phyloP scores from a whole-genome alignment of 2,797 vertebrate species.

The Tinamus major region DNA sequence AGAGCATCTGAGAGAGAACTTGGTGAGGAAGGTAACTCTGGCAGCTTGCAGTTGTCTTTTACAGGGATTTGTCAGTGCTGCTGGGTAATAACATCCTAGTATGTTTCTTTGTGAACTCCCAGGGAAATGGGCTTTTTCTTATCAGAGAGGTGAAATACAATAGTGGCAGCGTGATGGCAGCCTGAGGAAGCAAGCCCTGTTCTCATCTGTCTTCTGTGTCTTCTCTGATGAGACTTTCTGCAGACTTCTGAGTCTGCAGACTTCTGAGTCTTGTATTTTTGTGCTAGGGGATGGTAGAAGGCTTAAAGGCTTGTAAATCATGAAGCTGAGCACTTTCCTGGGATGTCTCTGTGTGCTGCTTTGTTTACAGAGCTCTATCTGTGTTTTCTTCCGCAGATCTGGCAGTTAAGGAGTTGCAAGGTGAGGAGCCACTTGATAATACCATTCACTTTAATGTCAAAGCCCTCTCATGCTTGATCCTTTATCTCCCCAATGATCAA shows the following conservation, averaged over 20 bases:
- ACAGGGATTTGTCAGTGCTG: neutral
- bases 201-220: neutral
- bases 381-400: conserved; percentile 64
- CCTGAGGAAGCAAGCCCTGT: neutral
- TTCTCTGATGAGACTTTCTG: neutral
- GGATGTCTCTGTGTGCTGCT: neutral
- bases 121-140: neutral
- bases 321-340: neutral
- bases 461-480: neutral
- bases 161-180: neutral
- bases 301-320: neutral
- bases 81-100: neutral
- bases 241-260: neutral
- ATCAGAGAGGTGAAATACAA: neutral
- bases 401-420: conserved; percentile 62
- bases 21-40: conserved; percentile 59
- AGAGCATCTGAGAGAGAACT: conserved; percentile 46
- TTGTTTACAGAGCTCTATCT: conserved; percentile 7
- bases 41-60: neutral
- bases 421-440: conserved; percentile 16
- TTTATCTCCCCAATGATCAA: neutral
- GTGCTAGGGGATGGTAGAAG: neutral
- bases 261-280: neutral
- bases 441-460: neutral
- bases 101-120: neutral